Conservation (phyloP, 2,113 vertebrate genomes). For the Ptilonorhynchus violaceus region DNA sequence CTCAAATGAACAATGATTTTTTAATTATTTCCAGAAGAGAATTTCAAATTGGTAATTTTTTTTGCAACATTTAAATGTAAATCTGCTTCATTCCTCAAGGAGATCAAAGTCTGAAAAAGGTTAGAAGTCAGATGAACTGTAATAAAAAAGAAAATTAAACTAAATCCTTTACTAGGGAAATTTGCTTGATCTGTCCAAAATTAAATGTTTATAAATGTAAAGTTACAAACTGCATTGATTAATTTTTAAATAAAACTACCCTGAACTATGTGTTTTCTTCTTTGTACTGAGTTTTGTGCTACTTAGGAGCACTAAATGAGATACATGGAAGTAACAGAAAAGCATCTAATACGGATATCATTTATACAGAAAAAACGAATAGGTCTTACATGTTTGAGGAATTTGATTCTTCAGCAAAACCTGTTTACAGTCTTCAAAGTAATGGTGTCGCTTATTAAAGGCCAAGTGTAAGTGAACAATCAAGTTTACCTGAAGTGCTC, state of each 20-base stretch:
- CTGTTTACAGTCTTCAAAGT: slow-evolving; percentile 50
- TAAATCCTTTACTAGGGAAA: background rate
- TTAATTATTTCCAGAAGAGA: background rate
- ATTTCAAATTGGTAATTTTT: background rate
- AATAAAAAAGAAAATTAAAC: background rate
- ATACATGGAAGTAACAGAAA: background rate
- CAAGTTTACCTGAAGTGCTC: slow-evolving; percentile 32
- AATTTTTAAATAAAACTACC: background rate
- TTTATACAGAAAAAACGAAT: background rate
- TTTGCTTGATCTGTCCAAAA: background rate
- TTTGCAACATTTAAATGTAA: background rate
- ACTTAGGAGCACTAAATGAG: background rate
- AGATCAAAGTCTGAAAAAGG: accelerated
- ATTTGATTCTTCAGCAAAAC: slow-evolving; percentile 53
- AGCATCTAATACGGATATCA: background rate
- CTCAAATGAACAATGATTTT: background rate
- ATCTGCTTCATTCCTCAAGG: background rate
- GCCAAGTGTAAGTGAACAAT: slow-evolving; percentile 22
- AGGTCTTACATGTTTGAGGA: slow-evolving; percentile 1
- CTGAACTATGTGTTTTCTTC: background rate
- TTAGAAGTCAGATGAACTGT: background rate
- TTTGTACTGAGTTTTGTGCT: background rate
- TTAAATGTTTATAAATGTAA: background rate
- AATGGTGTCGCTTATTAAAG: slow-evolving; percentile 28
- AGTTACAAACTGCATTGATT: background rate